Conservation (phyloP, 2,797 vertebrate species). For the Zenarchopterus dispar region DNA sequence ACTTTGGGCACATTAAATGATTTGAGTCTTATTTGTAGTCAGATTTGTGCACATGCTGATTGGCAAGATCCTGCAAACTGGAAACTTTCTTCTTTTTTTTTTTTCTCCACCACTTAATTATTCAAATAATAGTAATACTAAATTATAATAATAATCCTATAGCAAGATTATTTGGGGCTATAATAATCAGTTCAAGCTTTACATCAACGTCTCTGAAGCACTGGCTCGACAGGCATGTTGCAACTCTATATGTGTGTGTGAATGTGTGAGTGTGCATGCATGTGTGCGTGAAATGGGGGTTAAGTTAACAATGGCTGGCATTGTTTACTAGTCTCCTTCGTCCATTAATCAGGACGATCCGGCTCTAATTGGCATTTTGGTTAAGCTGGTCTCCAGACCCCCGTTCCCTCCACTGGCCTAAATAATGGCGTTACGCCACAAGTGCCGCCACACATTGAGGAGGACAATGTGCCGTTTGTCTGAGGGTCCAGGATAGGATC, state of each 20-base stretch:
- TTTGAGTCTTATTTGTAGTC: neutral
- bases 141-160: neutral
- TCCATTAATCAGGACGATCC: slow-evolving; percentile 83
- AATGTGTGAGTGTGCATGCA: slow-evolving; percentile 34
- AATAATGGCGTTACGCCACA: slow-evolving; percentile 83
- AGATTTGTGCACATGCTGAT: neutral
- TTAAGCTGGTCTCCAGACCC: slow-evolving; percentile 90
- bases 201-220: slow-evolving; percentile 26
- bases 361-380: slow-evolving; percentile 90
- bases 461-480: slow-evolving; percentile 83
- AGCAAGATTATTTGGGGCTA: slow-evolving; percentile 7
- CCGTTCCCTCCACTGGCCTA: slow-evolving; percentile 82
- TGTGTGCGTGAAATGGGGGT: slow-evolving; percentile 33
- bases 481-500: slow-evolving; percentile 71
- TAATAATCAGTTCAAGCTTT: slow-evolving; percentile 18
- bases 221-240: slow-evolving; percentile 40
- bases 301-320: slow-evolving; percentile 72
- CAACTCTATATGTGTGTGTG: too few species aligned
- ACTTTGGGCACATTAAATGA: neutral
- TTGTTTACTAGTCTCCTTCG: slow-evolving; percentile 81
- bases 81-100: too few species aligned
- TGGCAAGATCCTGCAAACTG: too few species aligned
- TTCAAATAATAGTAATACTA: too few species aligned
- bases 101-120: neutral
- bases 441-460: slow-evolving; percentile 78